Percentiles rank a stretch among this genome's conserved stretches.
Evolutionary conservation across 2,797 vertebrate species (phyloP).

Genomic region (Muscicapa striata): DNA sequence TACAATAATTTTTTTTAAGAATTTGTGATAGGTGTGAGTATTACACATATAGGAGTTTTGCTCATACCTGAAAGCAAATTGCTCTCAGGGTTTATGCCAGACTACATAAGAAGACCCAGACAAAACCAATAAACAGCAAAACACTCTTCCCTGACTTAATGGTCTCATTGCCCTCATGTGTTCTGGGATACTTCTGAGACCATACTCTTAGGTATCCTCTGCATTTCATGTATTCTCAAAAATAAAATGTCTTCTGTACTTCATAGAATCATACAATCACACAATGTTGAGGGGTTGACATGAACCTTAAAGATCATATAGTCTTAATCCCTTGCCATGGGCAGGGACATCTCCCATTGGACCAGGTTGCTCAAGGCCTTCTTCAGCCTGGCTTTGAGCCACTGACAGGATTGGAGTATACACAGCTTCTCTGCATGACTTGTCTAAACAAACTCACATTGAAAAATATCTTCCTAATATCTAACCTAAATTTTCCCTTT

Average conservation of each 20-base stretch:
- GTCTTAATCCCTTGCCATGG: fast-evolving
- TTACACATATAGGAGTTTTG: not conserved
- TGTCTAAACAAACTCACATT: not conserved
- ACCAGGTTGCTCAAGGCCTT: not conserved
- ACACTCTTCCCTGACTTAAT: not conserved
- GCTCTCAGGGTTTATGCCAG: not conserved
- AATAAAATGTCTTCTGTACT: not conserved
- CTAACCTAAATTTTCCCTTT: not conserved
- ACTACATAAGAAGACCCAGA: not conserved
- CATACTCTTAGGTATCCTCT: not conserved
- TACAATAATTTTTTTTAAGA: not conserved
- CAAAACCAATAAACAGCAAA: not conserved
- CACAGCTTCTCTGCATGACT: fast-evolving
- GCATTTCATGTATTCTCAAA: not conserved
- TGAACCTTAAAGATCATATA: not conserved
- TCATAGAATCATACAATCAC: not conserved
- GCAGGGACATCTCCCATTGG: no score
- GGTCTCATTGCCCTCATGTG: not conserved
- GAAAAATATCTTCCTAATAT: not conserved
- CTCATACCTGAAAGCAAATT: not conserved
- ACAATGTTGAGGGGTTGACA: not conserved
- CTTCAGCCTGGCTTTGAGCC: not conserved
- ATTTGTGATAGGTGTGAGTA: not conserved
- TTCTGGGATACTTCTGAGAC: not conserved
- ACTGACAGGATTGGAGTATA: not conserved